Conservation (phyloP, 2,113 vertebrate species). For the Calypte anna region DNA sequence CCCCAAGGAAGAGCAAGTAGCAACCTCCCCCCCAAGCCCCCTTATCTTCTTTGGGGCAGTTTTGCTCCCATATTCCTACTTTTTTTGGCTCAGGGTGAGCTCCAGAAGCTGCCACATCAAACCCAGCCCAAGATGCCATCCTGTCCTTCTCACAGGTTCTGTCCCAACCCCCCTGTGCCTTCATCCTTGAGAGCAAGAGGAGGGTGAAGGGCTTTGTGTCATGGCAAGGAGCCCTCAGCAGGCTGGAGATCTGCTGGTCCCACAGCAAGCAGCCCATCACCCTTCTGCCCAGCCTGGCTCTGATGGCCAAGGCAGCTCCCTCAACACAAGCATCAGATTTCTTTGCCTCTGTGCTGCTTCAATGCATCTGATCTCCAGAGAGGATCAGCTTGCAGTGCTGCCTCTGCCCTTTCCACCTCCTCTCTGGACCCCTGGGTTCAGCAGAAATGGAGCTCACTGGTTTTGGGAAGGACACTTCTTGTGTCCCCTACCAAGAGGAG, state of each 20-base stretch:
- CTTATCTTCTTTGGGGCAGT: background rate
- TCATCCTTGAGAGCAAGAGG: background rate
- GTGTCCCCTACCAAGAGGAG: background rate
- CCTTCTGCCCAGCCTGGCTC: background rate
- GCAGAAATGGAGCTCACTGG: background rate
- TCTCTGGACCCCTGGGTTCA: background rate
- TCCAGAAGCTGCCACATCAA: background rate
- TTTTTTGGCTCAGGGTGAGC: background rate
- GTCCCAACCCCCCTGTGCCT: accelerated
- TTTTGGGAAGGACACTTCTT: background rate
- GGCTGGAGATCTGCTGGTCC: background rate
- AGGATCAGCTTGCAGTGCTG: conserved; percentile 33
- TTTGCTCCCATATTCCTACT: background rate
- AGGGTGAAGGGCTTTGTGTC: accelerated
- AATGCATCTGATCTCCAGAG: background rate
- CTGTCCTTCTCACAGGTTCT: accelerated
- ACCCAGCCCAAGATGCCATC: background rate
- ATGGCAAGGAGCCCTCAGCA: background rate
- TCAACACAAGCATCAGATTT: conserved; percentile 23
- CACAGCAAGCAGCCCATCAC: background rate
- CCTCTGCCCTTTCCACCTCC: conserved; percentile 2
- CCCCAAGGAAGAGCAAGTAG: background rate
- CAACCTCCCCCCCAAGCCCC: accelerated
- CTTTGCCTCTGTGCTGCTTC: background rate
- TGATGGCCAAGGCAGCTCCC: background rate